These are phyloP conservation scores for Leptinotarsa tumamoca DNA, from an alignment of 2,888 invertebrate genomes.

Conservation along the genomic window DNA sequence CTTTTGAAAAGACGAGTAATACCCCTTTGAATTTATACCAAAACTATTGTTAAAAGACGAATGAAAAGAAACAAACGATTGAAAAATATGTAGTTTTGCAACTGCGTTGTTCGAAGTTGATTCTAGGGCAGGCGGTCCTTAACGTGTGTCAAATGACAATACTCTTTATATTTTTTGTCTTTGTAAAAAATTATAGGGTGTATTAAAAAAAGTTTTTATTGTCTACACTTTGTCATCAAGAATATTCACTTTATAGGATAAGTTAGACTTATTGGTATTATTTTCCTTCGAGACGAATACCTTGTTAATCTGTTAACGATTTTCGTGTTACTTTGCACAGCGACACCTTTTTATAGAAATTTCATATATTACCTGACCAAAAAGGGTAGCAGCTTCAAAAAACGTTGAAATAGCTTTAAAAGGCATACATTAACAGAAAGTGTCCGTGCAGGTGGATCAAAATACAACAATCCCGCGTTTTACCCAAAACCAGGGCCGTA, in stretches of 20 bases:
- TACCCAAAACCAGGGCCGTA: constrained; percentile 36
- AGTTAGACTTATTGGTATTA: not conserved
- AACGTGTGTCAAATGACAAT: no score
- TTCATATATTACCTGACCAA: constrained; percentile 28
- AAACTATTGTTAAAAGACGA: no score
- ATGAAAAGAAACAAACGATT: no score
- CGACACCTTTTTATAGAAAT: constrained; percentile 5
- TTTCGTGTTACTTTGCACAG: not conserved
- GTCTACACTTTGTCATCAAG: not conserved
- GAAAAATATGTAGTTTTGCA: no score
- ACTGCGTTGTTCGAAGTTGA: no score
- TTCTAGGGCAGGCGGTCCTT: no score
- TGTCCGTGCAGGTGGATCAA: constrained; percentile 50
- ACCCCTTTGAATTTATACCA: no score
- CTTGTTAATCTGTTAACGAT: not conserved
- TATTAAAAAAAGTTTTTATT: no score
- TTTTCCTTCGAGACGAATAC: no score
- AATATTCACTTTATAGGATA: not conserved
- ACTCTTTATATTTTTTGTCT: no score
- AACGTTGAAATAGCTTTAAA: constrained; percentile 42
- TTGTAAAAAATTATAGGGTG: no score
- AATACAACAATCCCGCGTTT: constrained; percentile 38
- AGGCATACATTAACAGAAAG: constrained; percentile 47
- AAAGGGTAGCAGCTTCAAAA: constrained; percentile 35
- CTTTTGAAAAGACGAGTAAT: no score